Conservation (phyloP, 2,797 vertebrate genomes). For the Cygnus olor region DNA sequence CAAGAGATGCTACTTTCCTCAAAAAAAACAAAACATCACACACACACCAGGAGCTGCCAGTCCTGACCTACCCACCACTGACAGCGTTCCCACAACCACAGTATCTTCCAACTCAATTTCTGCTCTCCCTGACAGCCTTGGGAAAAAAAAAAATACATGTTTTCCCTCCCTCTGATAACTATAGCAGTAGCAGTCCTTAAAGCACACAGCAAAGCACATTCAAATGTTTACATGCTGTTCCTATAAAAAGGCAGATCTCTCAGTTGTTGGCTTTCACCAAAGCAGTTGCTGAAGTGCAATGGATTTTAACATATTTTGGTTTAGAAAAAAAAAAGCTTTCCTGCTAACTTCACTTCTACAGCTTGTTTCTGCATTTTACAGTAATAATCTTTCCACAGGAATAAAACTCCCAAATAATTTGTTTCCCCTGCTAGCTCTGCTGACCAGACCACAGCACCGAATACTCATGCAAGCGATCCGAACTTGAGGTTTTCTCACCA, state of each 20-base stretch:
- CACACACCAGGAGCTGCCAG: neutral
- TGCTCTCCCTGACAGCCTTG: neutral
- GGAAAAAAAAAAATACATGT: rapidly evolving
- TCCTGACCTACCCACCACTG: neutral
- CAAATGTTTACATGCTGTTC: neutral
- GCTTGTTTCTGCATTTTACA: neutral
- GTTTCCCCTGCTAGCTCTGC: neutral
- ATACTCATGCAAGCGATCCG: neutral
- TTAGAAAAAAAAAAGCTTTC: neutral
- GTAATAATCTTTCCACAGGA: neutral
- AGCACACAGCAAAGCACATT: neutral
- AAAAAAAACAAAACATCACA: neutral
- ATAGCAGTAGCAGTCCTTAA: neutral
- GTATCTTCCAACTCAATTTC: neutral
- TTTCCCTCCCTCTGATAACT: neutral
- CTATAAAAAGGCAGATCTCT: neutral
- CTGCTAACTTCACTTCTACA: neutral
- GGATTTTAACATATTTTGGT: neutral
- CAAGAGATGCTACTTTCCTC: neutral
- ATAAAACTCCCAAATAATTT: neutral
- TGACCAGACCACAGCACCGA: neutral
- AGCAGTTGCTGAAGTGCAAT: neutral
- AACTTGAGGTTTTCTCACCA: neutral
- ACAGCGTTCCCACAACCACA: neutral
- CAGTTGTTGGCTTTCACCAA: neutral